Evolutionary conservation across 2,888 invertebrate species (phyloP).

Genomic region (Drosophila seclusa): DNA sequence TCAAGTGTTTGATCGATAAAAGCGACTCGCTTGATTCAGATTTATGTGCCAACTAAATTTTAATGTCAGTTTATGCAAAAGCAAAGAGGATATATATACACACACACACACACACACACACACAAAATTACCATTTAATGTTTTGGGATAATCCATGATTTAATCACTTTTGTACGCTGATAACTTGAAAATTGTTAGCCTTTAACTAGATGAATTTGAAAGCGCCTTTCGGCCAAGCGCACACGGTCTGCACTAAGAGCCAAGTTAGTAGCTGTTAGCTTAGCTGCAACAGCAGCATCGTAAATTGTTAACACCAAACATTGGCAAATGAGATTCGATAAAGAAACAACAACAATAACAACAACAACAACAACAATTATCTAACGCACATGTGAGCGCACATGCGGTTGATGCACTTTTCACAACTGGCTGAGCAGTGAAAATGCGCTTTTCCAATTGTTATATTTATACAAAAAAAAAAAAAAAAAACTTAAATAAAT

Average conservation of each 20-base stretch:
- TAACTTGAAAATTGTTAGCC: background rate
- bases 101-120: background rate
- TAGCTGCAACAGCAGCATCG: conserved; percentile 49
- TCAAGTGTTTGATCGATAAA: conserved; percentile 78
- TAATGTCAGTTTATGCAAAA: conserved; percentile 45
- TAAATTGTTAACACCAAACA: conserved; percentile 19
- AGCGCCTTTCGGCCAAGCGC: conserved; percentile 33
- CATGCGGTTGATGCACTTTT: conserved; percentile 83
- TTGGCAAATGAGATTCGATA: conserved; percentile 12
- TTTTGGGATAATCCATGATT: conserved; percentile 81
- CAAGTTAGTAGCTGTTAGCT: conserved; percentile 41
- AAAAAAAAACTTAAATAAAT: background rate
- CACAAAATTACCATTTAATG: conserved; percentile 76
- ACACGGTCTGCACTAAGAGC: conserved; percentile 57
- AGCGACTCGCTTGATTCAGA: conserved; percentile 10
- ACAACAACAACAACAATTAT: conserved; percentile 54
- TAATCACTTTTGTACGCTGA: background rate
- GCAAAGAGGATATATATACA: conserved; percentile 11
- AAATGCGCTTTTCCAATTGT: conserved; percentile 64
- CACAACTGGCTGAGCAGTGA: conserved; percentile 82
- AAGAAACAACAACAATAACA: conserved; percentile 25
- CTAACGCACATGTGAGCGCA: conserved; percentile 73
- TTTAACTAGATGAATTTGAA: conserved; percentile 9
- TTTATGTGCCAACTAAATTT: conserved; percentile 47
- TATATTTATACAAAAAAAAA: conserved; percentile 20